Conservation (phyloP, 1,140 invertebrate species). For the Callitettix versicolor region DNA sequence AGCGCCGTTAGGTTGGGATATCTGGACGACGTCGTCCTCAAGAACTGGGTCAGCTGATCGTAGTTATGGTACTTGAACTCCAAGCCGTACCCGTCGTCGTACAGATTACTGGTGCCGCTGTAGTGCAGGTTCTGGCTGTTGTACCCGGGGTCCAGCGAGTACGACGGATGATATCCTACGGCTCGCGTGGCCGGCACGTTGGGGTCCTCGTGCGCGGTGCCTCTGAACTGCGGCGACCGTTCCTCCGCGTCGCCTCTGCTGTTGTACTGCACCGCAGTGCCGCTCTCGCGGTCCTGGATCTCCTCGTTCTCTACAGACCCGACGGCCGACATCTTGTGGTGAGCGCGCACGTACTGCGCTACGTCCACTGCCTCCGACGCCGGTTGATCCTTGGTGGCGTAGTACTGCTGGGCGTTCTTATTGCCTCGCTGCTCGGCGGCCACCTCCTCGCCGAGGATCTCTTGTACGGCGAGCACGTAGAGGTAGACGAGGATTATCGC, state of each 20-base stretch:
- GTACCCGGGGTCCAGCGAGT: background rate
- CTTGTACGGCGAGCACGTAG: conserved; percentile 3
- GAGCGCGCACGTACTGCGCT: no score
- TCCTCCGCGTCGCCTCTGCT: no score
- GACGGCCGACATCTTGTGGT: no score
- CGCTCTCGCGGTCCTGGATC: no score
- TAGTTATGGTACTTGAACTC: conserved; percentile 71
- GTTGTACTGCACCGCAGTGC: no score
- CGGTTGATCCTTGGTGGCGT: no score
- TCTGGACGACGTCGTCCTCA: conserved; percentile 62
- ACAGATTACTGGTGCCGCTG: background rate
- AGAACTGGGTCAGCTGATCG: conserved; percentile 70
- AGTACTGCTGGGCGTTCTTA: no score
- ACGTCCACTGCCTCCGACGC: no score
- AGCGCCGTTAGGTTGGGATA: conserved; percentile 79
- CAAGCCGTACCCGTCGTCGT: conserved; percentile 9
- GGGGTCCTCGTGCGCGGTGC: background rate
- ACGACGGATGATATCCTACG: background rate
- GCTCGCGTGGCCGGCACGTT: conserved; percentile 3
- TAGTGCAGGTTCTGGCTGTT: background rate
- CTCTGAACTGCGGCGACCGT: no score
- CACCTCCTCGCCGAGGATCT: conserved; percentile 4
- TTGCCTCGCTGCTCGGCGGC: background rate
- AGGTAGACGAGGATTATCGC: conserved; percentile 7
- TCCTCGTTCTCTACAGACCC: no score